Evolutionary conservation across 1,140 invertebrate species (phyloP).

Genomic region (Drosophila baimaii): DNA sequence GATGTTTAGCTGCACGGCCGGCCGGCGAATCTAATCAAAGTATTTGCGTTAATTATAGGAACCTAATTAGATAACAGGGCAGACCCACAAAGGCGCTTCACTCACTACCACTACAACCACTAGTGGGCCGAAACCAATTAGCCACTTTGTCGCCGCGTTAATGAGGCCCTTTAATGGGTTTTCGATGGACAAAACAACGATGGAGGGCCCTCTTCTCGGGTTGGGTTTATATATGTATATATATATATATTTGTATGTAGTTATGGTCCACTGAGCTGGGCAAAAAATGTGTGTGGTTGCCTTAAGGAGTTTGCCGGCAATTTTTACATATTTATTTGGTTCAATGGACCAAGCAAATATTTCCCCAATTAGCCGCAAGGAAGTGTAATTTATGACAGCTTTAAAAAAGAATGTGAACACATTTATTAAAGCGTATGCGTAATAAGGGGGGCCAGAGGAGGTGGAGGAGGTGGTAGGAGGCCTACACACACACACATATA

Average conservation of each 20-base stretch:
- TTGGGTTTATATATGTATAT: background rate
- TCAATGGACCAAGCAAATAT: background rate
- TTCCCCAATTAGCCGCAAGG: slow-evolving; percentile 7
- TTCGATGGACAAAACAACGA: slow-evolving; percentile 53
- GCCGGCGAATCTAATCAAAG: slow-evolving; percentile 33
- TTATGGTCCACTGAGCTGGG: slow-evolving; percentile 15
- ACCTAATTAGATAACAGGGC: slow-evolving; percentile 35
- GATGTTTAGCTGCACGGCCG: slow-evolving; percentile 16
- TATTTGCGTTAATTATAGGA: slow-evolving; percentile 46
- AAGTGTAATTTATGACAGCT: slow-evolving; percentile 6
- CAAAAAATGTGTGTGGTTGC: background rate
- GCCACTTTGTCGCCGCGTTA: slow-evolving; percentile 51
- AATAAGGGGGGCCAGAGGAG: background rate
- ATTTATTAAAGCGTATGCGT: slow-evolving; percentile 11
- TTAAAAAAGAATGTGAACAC: slow-evolving; percentile 2
- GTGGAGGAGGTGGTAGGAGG: too few species aligned
- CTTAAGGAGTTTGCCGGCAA: background rate
- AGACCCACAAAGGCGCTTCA: slow-evolving; percentile 6
- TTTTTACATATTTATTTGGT: slow-evolving; percentile 36
- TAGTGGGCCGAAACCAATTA: slow-evolving; percentile 41
- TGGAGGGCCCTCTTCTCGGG: background rate
- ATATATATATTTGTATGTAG: slow-evolving; percentile 17
- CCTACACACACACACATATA: too few species aligned
- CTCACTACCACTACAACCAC: too few species aligned
- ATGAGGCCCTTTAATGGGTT: slow-evolving; percentile 39